A percentile compares a stretch with the other conserved stretches of the same genome.
Conservation (phyloP, 2,113 vertebrate genomes). For the Zosterops hypoxanthus region DNA sequence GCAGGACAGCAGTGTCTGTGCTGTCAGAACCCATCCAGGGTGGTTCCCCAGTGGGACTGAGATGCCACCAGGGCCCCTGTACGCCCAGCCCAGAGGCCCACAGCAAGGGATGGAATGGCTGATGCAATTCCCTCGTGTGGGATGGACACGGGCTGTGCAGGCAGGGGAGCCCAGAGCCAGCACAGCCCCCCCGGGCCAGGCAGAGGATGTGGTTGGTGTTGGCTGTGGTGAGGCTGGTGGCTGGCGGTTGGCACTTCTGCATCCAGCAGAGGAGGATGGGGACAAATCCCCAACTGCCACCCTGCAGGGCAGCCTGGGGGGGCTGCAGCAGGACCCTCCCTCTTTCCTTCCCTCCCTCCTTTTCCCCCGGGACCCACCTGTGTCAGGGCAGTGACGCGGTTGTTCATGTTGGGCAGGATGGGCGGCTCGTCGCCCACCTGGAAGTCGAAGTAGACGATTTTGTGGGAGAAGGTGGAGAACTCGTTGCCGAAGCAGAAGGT, state of each 20-base stretch:
- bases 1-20: not conserved
- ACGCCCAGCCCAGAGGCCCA: not conserved
- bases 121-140: rapidly evolving
- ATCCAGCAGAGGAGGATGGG: not conserved
- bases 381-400: constrained; percentile 79
- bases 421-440: constrained; percentile 81
- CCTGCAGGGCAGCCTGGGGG: rapidly evolving
- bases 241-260: constrained; percentile 18
- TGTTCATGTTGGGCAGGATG: constrained; percentile 78
- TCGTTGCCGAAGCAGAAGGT: constrained; percentile 93
- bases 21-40: not conserved
- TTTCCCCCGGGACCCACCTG: constrained; percentile 74
- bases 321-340: rapidly evolving
- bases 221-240: not conserved
- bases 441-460: constrained; percentile 88
- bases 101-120: not conserved
- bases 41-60: not conserved
- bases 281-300: rapidly evolving
- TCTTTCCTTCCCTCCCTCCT: not conserved
- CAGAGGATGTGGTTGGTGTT: not conserved
- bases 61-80: rapidly evolving
- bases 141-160: not conserved
- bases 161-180: not conserved
- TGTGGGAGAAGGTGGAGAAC: constrained; percentile 92
- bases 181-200: rapidly evolving